Percentiles rank a stretch among this genome's conserved stretches.
Conservation (phyloP, 2,888 invertebrate genomes). For the Escarpia spicata region DNA sequence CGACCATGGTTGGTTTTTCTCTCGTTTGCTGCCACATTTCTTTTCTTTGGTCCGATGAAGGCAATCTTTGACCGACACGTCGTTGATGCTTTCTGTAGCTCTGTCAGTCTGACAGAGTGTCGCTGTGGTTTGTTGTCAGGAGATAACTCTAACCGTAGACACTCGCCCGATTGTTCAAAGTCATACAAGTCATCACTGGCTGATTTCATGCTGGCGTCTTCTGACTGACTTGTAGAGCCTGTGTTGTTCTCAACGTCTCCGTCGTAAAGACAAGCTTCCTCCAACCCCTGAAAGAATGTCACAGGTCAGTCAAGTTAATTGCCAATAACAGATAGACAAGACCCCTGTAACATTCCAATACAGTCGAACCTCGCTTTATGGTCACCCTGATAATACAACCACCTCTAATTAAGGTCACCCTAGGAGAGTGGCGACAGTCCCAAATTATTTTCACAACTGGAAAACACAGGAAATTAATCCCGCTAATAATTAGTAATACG, state of each 20-base stretch:
- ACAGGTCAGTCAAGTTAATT: background rate
- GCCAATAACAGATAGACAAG: background rate
- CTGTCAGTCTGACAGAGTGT: background rate
- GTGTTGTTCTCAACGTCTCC: background rate
- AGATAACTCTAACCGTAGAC: background rate
- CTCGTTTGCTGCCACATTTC: background rate
- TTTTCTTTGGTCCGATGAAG: background rate
- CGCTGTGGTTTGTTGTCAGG: background rate
- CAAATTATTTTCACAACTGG: background rate
- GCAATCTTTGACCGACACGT: background rate
- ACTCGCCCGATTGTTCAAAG: background rate
- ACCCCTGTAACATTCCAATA: background rate
- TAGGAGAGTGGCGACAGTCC: background rate
- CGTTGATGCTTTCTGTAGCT: background rate
- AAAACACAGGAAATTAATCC: too few relatives aligned
- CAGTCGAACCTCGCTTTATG: background rate
- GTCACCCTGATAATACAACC: too few relatives aligned
- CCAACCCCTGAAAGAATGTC: background rate
- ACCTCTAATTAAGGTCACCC: too few relatives aligned
- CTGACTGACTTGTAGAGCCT: background rate
- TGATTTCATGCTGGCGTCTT: background rate
- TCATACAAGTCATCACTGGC: background rate
- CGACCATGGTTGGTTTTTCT: background rate
- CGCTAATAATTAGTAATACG: too few relatives aligned
- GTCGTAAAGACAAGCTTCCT: background rate